phyloP scores from a whole-genome alignment of 2,888 invertebrate genomes.

The Rotaria macrura region DNA sequence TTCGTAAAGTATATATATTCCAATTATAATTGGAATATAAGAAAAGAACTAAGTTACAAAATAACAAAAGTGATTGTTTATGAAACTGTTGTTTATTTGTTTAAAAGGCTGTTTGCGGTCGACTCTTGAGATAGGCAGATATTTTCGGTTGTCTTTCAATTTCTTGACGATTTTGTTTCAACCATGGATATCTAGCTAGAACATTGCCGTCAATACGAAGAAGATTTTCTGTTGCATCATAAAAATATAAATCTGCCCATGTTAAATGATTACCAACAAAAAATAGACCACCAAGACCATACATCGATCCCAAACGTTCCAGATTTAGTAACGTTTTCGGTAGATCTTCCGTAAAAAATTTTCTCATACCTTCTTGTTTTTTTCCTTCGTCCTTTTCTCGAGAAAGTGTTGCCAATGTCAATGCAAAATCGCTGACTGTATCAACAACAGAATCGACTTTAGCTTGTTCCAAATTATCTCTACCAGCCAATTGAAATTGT shows the following conservation, averaged over 20 bases:
- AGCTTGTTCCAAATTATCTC: not conserved
- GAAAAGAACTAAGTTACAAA: no score
- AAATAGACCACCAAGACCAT: constrained; percentile 24
- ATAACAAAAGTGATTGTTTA: not conserved
- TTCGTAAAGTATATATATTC: no score
- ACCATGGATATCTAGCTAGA: constrained; percentile 21
- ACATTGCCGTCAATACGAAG: not conserved
- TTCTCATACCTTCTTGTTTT: not conserved
- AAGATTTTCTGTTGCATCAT: constrained; percentile 10
- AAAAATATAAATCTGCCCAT: constrained; percentile 32
- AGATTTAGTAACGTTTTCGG: constrained; percentile 4
- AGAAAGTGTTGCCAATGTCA: not conserved
- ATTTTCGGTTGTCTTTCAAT: constrained; percentile 24
- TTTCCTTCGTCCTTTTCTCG: not conserved
- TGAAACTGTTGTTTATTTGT: not conserved
- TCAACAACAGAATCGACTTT: not conserved
- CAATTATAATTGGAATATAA: no score
- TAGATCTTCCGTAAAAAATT: constrained; percentile 23
- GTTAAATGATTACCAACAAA: constrained; percentile 26
- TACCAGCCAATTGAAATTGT: not conserved
- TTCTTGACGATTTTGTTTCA: constrained; percentile 10
- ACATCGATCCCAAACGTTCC: not conserved
- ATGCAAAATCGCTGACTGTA: not conserved
- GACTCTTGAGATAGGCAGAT: constrained; percentile 11
- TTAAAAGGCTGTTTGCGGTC: constrained; percentile 25